Conservation (phyloP, 1,140 invertebrate genomes). For the Drosophila watanabei region DNA sequence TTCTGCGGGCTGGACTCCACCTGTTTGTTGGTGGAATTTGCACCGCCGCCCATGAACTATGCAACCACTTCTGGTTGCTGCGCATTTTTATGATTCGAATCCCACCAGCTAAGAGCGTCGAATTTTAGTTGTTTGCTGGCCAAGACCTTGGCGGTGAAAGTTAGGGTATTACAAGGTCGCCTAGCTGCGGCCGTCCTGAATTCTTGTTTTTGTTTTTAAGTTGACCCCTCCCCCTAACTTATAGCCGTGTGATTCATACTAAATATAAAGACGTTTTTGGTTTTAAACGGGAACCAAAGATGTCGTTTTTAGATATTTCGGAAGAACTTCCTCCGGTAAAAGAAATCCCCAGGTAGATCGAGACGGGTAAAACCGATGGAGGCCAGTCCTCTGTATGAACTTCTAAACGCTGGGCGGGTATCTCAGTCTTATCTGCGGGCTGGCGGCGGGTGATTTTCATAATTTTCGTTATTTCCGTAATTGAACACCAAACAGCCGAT, state of each 20-base stretch:
- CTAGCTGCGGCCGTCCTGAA: conserved; percentile 2
- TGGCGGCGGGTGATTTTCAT: conserved; percentile 13
- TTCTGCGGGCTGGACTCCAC: conserved; percentile 28
- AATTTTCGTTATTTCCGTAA: conserved; percentile 34
- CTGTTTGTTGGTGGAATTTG: conserved; percentile 18
- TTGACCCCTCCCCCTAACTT: conserved; percentile 35
- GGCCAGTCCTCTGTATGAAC: not conserved
- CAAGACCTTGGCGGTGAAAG: not conserved
- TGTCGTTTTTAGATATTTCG: not conserved
- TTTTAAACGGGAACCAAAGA: conserved; percentile 17
- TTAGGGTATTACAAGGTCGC: conserved; percentile 56
- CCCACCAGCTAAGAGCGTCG: not conserved
- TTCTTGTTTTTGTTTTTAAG: conserved; percentile 64
- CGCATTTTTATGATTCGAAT: not conserved
- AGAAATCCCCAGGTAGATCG: not conserved
- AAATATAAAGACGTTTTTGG: conserved; percentile 73
- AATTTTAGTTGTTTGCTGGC: not conserved
- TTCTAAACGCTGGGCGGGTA: not conserved
- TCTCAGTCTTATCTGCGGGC: conserved; percentile 40
- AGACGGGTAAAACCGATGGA: not conserved
- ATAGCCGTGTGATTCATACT: conserved; percentile 66
- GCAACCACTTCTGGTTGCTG: not conserved
- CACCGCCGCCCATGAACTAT: not conserved
- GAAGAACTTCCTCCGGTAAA: not conserved
- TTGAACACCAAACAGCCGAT: conserved; percentile 19